Conservation (phyloP, 2,888 invertebrate species). For the Rhorus exstirpatorius region DNA sequence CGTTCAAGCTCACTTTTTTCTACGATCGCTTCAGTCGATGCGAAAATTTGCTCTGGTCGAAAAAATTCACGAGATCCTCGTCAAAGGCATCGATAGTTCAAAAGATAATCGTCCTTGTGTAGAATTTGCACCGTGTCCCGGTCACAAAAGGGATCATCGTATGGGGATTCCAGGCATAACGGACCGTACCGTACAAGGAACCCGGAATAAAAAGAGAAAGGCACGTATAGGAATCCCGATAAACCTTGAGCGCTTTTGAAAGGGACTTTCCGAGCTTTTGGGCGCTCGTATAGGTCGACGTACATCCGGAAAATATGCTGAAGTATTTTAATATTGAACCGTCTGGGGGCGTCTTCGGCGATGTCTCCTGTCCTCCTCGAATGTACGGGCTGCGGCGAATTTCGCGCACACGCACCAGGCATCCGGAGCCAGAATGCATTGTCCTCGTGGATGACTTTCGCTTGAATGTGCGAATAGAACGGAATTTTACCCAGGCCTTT, state of each 20-base stretch:
- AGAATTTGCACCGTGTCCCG: too few species aligned
- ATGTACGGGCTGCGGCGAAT: neutral
- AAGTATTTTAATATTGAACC: constrained; percentile 84
- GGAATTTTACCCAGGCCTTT: constrained; percentile 79
- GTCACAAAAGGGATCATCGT: constrained; percentile 10
- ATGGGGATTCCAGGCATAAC: constrained; percentile 62
- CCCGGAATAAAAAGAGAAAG: constrained; percentile 12
- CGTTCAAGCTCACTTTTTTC: too few species aligned
- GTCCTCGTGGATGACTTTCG: constrained; percentile 71
- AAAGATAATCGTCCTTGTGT: too few species aligned
- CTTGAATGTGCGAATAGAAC: constrained; percentile 80
- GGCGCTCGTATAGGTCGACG: constrained; percentile 59
- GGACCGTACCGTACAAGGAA: constrained; percentile 24
- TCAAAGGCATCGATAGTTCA: too few species aligned
- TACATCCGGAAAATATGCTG: constrained; percentile 74
- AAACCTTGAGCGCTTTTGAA: constrained; percentile 66
- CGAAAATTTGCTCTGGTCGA: too few species aligned
- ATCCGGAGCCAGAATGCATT: constrained; percentile 69
- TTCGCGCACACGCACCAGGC: constrained; percentile 32
- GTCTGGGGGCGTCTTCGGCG: constrained; percentile 53
- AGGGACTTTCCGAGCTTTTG: constrained; percentile 73
- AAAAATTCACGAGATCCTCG: too few species aligned
- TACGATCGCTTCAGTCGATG: too few species aligned
- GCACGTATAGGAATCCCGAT: constrained; percentile 65
- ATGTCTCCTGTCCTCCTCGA: constrained; percentile 8